Percentiles rank a stretch among this genome's conserved stretches.
These are phyloP conservation scores for Sussaba pulchella DNA, from an alignment of 2,888 invertebrate species.

Conservation along the genomic window DNA sequence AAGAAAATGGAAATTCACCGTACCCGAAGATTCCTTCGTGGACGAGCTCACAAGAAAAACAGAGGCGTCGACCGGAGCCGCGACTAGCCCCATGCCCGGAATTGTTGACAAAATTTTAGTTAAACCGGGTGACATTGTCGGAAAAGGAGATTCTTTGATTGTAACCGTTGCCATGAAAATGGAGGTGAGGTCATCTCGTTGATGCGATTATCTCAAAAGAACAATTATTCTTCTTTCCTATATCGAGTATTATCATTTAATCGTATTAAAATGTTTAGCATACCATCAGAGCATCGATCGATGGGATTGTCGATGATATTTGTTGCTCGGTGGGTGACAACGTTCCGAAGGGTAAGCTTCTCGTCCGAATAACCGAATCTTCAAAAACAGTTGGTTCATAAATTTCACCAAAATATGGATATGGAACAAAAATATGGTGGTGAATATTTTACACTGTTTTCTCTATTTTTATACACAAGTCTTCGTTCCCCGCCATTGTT, in stretches of 20 bases:
- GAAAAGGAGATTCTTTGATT: constrained; percentile 95
- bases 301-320: constrained; percentile 91
- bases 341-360: constrained; percentile 89
- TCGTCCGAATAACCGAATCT: constrained; percentile 77
- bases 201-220: neutral
- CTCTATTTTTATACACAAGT: constrained; percentile 19
- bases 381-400: neutral
- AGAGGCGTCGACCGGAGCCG: constrained; percentile 85
- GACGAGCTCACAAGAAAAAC: constrained; percentile 83
- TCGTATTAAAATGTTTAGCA: constrained; percentile 89
- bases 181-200: constrained; percentile 88
- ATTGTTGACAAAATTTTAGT: constrained; percentile 96
- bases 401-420: neutral
- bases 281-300: constrained; percentile 93
- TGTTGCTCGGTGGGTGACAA: constrained; percentile 91
- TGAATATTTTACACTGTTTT: constrained; percentile 9
- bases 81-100: constrained; percentile 97
- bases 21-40: constrained; percentile 87
- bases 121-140: constrained; percentile 91
- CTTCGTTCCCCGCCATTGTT: neutral
- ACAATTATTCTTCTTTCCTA: too few relatives aligned
- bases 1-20: constrained; percentile 88
- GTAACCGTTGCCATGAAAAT: constrained; percentile 99
- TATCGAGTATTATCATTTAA: too few relatives aligned
- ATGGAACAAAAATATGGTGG: neutral